Percentiles rank a stretch among this genome's conserved stretches.
phyloP scores from a whole-genome alignment of 1,140 invertebrate genomes.

The Hirudo medicinalis region DNA sequence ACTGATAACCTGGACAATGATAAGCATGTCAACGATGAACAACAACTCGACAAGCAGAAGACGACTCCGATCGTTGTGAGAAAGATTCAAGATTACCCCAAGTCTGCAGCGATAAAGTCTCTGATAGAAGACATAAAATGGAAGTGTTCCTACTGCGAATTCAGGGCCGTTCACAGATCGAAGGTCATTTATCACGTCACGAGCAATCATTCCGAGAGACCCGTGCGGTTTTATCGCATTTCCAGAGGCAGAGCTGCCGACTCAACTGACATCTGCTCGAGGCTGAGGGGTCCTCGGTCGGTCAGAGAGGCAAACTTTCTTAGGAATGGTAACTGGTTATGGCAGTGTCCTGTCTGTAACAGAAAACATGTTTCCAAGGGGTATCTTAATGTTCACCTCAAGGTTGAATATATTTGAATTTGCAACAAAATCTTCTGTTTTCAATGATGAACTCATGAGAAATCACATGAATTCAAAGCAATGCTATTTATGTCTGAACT shows the following conservation, averaged over 20 bases:
- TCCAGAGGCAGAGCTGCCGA: too few species aligned
- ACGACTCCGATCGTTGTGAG: too few species aligned
- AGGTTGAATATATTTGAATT: neutral
- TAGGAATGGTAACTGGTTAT: slow-evolving; percentile 2
- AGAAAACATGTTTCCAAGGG: slow-evolving; percentile 17
- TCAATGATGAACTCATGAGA: too few species aligned
- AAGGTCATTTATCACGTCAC: slow-evolving; percentile 1
- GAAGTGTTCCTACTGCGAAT: neutral
- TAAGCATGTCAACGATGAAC: too few species aligned
- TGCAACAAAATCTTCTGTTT: too few species aligned
- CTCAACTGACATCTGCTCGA: neutral
- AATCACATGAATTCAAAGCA: neutral
- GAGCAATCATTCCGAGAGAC: neutral
- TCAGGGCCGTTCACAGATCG: neutral
- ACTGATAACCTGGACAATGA: too few species aligned
- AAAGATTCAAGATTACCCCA: too few species aligned
- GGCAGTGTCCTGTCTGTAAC: slow-evolving; percentile 12
- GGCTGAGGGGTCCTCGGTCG: slow-evolving; percentile 16
- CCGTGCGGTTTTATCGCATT: neutral
- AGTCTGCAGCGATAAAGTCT: too few species aligned
- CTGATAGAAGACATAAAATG: neutral
- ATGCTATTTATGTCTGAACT: neutral
- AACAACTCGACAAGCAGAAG: too few species aligned
- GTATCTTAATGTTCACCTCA: slow-evolving; percentile 15
- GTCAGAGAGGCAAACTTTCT: slow-evolving; percentile 12